Conservation (phyloP, 2,888 invertebrate genomes). For the Erebia aethiops region DNA sequence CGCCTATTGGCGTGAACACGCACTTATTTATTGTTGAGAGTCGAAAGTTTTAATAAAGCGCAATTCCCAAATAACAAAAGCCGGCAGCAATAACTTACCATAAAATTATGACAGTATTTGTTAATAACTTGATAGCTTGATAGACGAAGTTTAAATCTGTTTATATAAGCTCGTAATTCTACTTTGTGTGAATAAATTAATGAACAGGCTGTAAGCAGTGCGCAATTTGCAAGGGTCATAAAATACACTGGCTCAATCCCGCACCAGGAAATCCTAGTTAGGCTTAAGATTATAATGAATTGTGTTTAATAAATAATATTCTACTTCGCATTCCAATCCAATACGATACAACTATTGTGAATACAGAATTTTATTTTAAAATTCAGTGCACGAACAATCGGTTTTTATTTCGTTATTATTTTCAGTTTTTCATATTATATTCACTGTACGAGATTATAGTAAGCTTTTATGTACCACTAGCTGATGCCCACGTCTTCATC, state of each 20-base stretch:
- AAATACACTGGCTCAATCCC: constrained; percentile 1
- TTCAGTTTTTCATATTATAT: no score
- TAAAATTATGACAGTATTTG: background rate
- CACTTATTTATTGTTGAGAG: background rate
- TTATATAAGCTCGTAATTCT: constrained; percentile 13
- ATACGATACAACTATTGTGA: background rate
- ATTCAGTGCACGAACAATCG: background rate
- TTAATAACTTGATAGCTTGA: background rate
- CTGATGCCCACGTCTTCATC: no score
- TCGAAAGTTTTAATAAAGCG: background rate
- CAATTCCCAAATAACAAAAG: background rate
- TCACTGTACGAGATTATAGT: no score
- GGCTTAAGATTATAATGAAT: constrained; percentile 19
- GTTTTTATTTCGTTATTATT: background rate
- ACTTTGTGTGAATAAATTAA: constrained; percentile 23
- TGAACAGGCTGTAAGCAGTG: constrained; percentile 12
- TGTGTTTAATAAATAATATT: background rate
- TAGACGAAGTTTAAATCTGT: background rate
- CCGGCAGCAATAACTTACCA: background rate
- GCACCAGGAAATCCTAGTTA: constrained; percentile 4
- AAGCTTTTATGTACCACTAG: background rate
- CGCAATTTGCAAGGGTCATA: constrained; percentile 21
- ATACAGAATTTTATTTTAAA: constrained; percentile 3
- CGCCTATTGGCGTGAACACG: no score
- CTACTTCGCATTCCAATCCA: constrained; percentile 1